Conservation (phyloP, 1,140 invertebrate genomes). For the Holcopasites calliopsidis region DNA sequence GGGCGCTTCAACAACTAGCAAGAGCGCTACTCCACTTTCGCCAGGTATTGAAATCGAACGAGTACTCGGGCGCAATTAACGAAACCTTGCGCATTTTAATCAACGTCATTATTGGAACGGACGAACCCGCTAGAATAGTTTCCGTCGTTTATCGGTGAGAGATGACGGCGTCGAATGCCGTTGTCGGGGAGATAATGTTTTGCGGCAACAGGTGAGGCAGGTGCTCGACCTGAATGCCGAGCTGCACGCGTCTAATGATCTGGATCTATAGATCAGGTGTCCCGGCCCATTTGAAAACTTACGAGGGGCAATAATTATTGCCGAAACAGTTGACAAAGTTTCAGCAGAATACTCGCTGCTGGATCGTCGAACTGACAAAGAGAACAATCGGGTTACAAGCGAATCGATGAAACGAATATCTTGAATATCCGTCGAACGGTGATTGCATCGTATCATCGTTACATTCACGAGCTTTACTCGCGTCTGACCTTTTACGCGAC, state of each 20-base stretch:
- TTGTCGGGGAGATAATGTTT: slow-evolving; percentile 77
- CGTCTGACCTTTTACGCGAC: no score
- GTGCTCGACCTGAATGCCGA: slow-evolving; percentile 78
- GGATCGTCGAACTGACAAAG: not conserved
- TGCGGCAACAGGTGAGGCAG: slow-evolving; percentile 80
- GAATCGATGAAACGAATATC: not conserved
- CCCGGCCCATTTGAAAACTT: slow-evolving; percentile 65
- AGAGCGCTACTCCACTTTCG: slow-evolving; percentile 2
- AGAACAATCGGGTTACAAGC: no score
- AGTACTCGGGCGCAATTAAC: slow-evolving; percentile 24
- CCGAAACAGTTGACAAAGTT: slow-evolving; percentile 8
- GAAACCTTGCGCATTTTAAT: not conserved
- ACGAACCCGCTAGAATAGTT: slow-evolving; percentile 62
- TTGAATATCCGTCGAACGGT: no score
- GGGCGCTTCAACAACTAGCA: slow-evolving; percentile 49
- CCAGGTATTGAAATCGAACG: no score
- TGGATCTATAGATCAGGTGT: slow-evolving; percentile 78
- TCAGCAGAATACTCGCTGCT: not conserved
- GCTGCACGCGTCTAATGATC: slow-evolving; percentile 77
- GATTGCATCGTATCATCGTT: no score
- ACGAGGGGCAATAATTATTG: slow-evolving; percentile 65
- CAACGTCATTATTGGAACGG: slow-evolving; percentile 23
- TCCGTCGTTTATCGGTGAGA: slow-evolving; percentile 75
- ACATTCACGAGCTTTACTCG: no score
- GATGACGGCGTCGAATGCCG: slow-evolving; percentile 68